These are phyloP conservation scores for Xenus cinereus DNA, from an alignment of 2,113 vertebrate species.

Conservation along the genomic window DNA sequence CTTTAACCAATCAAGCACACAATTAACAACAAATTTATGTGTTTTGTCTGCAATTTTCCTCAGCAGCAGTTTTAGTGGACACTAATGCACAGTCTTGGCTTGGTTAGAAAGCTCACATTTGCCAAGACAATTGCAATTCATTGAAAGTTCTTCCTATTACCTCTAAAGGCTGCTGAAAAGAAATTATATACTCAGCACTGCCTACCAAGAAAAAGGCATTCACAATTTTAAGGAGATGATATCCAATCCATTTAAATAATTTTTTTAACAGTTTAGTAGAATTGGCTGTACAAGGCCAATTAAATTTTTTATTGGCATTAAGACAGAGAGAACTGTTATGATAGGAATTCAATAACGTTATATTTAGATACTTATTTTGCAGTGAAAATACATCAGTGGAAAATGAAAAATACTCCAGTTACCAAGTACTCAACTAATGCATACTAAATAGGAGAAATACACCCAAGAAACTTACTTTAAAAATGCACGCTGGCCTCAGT, in stretches of 20 bases:
- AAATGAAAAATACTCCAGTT: not conserved
- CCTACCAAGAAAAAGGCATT: not conserved
- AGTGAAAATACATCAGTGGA: not conserved
- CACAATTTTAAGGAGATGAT: not conserved
- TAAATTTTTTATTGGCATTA: not conserved
- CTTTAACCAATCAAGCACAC: not conserved
- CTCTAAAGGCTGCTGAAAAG: not conserved
- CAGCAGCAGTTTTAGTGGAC: not conserved
- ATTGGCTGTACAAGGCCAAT: not conserved
- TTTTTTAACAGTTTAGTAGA: not conserved
- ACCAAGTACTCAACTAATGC: not conserved
- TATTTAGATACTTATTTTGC: not conserved
- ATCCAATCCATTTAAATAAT: not conserved
- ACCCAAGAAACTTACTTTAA: not conserved
- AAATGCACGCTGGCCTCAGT: not conserved
- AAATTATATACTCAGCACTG: not conserved
- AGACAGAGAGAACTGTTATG: not conserved
- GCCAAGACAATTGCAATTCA: not conserved
- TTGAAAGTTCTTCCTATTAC: not conserved
- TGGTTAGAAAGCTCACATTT: not conserved
- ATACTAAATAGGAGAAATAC: not conserved
- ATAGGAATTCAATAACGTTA: not conserved
- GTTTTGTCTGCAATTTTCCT: not conserved
- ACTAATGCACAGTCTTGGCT: not conserved
- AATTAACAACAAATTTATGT: not conserved